A percentile compares a stretch with the other conserved stretches of the same genome.
Evolutionary conservation across 2,797 vertebrate genomes (phyloP).

Genomic region (Carduelis carduelis): DNA sequence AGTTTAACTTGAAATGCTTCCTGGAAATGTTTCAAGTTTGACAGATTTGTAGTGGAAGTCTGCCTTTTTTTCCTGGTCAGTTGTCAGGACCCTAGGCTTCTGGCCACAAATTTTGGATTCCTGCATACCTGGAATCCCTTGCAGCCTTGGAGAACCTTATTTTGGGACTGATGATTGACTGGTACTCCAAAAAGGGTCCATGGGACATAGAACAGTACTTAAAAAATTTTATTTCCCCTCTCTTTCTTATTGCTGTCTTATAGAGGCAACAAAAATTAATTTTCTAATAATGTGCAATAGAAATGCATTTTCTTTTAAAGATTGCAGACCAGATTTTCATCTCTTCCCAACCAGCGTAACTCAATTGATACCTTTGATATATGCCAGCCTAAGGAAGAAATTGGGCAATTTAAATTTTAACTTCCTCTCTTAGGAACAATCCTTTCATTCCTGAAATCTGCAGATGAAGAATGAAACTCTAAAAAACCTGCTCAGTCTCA

Average conservation of each 20-base stretch:
- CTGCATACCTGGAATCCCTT: not conserved
- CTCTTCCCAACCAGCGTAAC: not conserved
- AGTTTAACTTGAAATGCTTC: constrained; percentile 3
- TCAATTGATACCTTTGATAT: constrained; percentile 40
- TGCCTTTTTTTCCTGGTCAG: not conserved
- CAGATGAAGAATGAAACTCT: constrained; percentile 58
- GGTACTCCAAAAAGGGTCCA: not conserved
- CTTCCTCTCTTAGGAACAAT: constrained; percentile 53
- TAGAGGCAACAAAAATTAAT: constrained; percentile 22
- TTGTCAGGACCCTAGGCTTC: not conserved
- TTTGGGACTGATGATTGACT: not conserved
- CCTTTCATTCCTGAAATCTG: constrained; percentile 16
- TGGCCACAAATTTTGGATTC: not conserved
- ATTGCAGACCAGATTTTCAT: not conserved
- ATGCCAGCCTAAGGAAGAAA: constrained; percentile 30
- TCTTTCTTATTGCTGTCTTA: not conserved
- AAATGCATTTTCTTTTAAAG: constrained; percentile 18
- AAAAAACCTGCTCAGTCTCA: constrained; percentile 24
- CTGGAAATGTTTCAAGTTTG: not conserved
- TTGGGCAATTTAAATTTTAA: constrained; percentile 57
- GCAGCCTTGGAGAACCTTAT: not conserved
- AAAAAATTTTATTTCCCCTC: not conserved
- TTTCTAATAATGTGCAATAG: not conserved
- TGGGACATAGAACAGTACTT: not conserved
- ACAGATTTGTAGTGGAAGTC: not conserved